Conservation (phyloP, 2,797 vertebrate species). For the Scolopax rusticola region DNA sequence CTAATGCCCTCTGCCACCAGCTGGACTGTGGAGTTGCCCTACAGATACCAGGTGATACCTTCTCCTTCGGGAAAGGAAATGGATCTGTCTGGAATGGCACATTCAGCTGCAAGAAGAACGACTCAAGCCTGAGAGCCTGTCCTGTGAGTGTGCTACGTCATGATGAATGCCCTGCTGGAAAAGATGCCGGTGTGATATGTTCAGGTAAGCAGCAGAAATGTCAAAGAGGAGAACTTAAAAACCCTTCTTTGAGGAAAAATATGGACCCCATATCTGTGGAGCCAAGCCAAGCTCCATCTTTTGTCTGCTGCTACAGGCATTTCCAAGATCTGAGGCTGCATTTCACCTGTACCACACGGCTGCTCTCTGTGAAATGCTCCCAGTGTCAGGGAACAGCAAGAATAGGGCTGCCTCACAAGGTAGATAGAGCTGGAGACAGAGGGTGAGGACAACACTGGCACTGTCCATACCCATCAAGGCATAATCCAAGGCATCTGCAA, state of each 20-base stretch:
- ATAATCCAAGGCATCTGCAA: not conserved
- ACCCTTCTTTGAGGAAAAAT: not conserved
- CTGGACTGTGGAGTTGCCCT: conserved; percentile 66
- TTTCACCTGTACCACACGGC: not conserved
- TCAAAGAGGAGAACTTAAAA: not conserved
- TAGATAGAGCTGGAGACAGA: not conserved
- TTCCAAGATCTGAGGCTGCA: not conserved
- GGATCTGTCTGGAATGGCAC: conserved; percentile 46
- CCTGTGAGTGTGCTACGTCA: not conserved
- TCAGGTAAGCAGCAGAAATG: conserved; percentile 40
- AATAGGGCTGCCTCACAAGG: not conserved
- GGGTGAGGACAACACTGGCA: not conserved
- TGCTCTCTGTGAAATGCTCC: not conserved
- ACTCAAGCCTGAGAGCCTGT: not conserved
- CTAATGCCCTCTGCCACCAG: conserved; percentile 64
- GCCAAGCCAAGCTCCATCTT: not conserved
- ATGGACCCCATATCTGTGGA: not conserved
- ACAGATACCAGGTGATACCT: not conserved
- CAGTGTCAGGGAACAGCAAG: not conserved
- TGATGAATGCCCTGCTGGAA: conserved; percentile 40
- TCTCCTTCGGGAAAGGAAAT: conserved; percentile 21
- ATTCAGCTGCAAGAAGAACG: conserved; percentile 41
- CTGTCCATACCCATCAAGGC: not conserved
- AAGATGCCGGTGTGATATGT: conserved; percentile 42
- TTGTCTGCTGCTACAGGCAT: not conserved